These are phyloP conservation scores for Eilema sororculum DNA, from an alignment of 2,888 invertebrate genomes.

Conservation along the genomic window DNA sequence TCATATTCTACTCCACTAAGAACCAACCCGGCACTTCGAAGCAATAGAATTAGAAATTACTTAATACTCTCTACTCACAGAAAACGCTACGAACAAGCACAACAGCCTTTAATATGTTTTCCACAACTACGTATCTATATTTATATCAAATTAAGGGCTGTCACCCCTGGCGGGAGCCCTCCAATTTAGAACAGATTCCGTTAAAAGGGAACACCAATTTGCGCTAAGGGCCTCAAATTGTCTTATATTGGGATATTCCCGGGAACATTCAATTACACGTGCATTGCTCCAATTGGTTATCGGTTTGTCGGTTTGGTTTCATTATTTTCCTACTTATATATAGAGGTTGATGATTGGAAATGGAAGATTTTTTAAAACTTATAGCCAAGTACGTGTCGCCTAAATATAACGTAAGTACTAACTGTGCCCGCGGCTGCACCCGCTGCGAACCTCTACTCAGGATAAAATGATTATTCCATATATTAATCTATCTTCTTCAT, in stretches of 20 bases:
- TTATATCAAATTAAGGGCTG: conserved; percentile 62
- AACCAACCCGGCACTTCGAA: no score
- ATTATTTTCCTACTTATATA: conserved; percentile 13
- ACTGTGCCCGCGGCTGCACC: no score
- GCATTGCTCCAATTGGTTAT: conserved; percentile 31
- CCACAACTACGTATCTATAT: conserved; percentile 36
- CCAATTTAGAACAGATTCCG: conserved; percentile 71
- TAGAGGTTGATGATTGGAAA: neutral
- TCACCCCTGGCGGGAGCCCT: conserved; percentile 53
- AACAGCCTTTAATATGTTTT: conserved; percentile 20
- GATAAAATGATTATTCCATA: no score
- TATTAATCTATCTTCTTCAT: no score
- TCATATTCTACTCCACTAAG: no score
- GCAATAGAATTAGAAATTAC: no score
- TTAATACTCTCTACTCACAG: no score
- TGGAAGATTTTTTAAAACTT: no score
- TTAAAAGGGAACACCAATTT: conserved; percentile 71
- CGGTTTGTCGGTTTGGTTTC: conserved; percentile 28
- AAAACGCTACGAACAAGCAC: neutral
- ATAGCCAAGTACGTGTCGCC: no score
- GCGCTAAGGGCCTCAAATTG: conserved; percentile 65
- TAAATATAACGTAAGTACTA: no score
- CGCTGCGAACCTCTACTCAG: no score
- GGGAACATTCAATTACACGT: conserved; percentile 60
- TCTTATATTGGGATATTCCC: conserved; percentile 64